phyloP scores from a whole-genome alignment of 2,888 invertebrate species.

The Pecten maximus region DNA sequence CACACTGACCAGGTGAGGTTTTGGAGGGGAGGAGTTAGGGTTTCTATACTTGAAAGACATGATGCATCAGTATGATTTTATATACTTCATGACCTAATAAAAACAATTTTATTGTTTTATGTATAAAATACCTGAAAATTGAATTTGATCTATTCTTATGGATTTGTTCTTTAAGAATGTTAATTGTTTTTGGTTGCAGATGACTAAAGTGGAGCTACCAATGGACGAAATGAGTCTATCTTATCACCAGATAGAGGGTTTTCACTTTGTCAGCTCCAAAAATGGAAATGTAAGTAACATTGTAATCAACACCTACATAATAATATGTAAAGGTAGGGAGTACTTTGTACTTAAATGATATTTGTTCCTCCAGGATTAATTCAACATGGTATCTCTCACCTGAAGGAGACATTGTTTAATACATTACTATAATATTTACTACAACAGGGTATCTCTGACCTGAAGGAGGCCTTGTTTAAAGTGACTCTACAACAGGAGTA shows the following conservation, averaged over 20 bases:
- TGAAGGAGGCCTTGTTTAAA: slow-evolving; percentile 73
- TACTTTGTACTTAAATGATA: no score
- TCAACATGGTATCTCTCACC: not conserved
- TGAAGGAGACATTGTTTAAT: not conserved
- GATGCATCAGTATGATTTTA: no score
- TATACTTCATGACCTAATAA: no score
- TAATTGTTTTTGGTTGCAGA: slow-evolving; percentile 66
- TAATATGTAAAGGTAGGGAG: no score
- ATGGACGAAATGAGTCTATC: slow-evolving; percentile 71
- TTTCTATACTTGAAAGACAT: no score
- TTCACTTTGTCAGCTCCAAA: slow-evolving; percentile 76
- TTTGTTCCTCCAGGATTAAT: no score
- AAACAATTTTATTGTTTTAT: no score
- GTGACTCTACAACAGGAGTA: slow-evolving; percentile 80
- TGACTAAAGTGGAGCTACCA: slow-evolving; percentile 76
- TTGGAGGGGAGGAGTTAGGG: no score
- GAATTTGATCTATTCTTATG: not conserved
- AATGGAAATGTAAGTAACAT: slow-evolving; percentile 71
- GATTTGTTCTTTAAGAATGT: no score
- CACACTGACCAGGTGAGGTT: no score
- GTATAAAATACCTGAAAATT: no score
- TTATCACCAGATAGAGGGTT: slow-evolving; percentile 77
- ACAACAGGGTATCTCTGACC: slow-evolving; percentile 75
- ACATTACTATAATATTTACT: not conserved
- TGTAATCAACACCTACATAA: no score